phyloP scores from a whole-genome alignment of 2,113 vertebrate species.

The Urocolius indicus region DNA sequence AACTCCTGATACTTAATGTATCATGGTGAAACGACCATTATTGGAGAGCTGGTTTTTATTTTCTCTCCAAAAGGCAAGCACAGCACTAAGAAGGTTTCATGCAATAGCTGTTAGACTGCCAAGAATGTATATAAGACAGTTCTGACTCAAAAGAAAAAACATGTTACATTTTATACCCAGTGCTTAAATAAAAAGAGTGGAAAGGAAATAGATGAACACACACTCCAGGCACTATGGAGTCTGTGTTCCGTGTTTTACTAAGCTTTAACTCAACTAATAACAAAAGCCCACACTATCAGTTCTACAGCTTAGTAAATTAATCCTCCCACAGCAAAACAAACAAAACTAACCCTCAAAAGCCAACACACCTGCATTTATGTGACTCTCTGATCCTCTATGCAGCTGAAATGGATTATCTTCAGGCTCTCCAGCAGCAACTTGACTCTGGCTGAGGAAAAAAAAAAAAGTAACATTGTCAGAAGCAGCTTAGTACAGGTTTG shows the following conservation, averaged over 20 bases:
- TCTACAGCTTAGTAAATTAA: neutral
- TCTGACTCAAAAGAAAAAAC: neutral
- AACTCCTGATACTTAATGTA: neutral
- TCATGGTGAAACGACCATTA: neutral
- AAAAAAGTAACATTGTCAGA: neutral
- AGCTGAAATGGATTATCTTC: conserved; percentile 46
- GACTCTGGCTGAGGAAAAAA: neutral
- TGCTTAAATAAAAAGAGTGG: neutral
- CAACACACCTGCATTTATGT: conserved; percentile 82
- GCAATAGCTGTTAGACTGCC: neutral
- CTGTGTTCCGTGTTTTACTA: neutral
- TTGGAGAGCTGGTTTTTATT: neutral
- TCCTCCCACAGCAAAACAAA: neutral
- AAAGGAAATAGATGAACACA: neutral
- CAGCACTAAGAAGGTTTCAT: neutral
- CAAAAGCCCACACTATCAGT: neutral
- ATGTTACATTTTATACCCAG: neutral
- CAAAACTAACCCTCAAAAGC: neutral
- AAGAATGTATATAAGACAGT: neutral
- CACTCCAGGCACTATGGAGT: neutral
- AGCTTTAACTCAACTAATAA: neutral
- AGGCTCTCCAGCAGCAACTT: conserved; percentile 1
- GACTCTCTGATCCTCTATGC: conserved; percentile 42
- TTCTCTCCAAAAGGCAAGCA: neutral
- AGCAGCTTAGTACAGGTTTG: neutral